phyloP scores from a whole-genome alignment of 2,113 vertebrate species.

The Alectura lathami region DNA sequence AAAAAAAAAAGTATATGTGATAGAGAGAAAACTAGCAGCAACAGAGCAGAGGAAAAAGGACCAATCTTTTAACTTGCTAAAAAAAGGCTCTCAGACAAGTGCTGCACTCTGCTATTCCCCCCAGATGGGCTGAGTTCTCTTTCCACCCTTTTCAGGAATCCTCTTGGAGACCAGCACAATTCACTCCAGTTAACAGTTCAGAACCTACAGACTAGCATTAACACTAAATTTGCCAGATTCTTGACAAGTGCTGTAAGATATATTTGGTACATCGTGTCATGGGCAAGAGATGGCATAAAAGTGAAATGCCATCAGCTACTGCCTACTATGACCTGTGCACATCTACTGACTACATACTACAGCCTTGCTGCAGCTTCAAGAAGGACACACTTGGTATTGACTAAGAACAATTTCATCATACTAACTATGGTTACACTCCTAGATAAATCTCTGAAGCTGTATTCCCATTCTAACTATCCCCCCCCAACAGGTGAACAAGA shows the following conservation, averaged over 20 bases:
- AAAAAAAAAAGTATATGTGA: rapidly evolving
- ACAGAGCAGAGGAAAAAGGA: neutral
- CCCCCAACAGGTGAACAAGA: neutral
- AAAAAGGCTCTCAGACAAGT: neutral
- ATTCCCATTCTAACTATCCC: neutral
- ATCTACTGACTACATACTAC: neutral
- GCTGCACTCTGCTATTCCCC: neutral
- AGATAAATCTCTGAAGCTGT: neutral
- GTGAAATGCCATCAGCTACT: neutral
- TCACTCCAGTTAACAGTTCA: neutral
- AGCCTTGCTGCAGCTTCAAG: neutral
- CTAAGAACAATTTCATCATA: neutral
- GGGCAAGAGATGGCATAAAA: neutral
- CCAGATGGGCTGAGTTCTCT: neutral
- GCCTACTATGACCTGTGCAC: neutral
- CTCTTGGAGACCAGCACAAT: neutral
- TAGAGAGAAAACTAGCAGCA: neutral
- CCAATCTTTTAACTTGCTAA: neutral
- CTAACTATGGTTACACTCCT: neutral
- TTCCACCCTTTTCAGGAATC: neutral
- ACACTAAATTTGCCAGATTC: neutral
- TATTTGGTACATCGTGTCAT: neutral
- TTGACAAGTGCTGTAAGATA: neutral
- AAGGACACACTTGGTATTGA: neutral
- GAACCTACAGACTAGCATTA: neutral